Base-by-base conservation (phyloP, 2,113 vertebrate species). In the Tachysurus vachellii region DNA sequence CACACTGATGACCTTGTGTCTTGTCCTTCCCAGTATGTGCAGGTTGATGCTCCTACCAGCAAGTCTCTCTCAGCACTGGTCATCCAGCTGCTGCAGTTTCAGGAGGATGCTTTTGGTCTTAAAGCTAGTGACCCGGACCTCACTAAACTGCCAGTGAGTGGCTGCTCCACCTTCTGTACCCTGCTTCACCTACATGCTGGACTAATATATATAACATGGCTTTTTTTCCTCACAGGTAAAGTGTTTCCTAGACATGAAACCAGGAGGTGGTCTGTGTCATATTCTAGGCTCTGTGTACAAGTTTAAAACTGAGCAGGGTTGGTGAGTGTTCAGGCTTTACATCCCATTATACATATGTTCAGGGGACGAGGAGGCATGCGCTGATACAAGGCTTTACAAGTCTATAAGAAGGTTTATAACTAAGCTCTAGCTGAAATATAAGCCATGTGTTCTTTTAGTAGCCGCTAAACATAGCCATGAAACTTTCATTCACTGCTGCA, bases 251-350 rank as follows among this genome's bases (percentile, higher is more conserved):
- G 97, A 99, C 94, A 95, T 99, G 93, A 96, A 96, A 89, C 94
- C 97, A 87, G 97, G 96, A 9, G 97, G 98, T 68, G 97, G 97
- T 88, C 96, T 99, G 42, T 97, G 97, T 92, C 97, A 99, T 92
- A 97, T 99, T 91, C 96, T 99, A 82, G 98, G 98, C 87, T 96
- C 96, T 90, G 97, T 96, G 91, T 99, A 99, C 94, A 99, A 99
- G 90, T 99, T 98, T 85, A 98, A 98, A 92, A 97, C 96, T 12
- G 98, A 99, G 61, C 98, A 99, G 91, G 98, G 98, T 91, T 99
- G 98, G 98, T 99, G 93, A 94, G 98, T 96, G 19, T 83, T 62
- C 73, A 19, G 77, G 53, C 4, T 77, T 53, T 28, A 28, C 10
- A 28, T 75, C 71, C 26, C 14, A 13, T 14, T 21, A 8, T 10